Base-by-base conservation (phyloP, 2,113 vertebrate genomes). In the Thymallus thymallus region DNA sequence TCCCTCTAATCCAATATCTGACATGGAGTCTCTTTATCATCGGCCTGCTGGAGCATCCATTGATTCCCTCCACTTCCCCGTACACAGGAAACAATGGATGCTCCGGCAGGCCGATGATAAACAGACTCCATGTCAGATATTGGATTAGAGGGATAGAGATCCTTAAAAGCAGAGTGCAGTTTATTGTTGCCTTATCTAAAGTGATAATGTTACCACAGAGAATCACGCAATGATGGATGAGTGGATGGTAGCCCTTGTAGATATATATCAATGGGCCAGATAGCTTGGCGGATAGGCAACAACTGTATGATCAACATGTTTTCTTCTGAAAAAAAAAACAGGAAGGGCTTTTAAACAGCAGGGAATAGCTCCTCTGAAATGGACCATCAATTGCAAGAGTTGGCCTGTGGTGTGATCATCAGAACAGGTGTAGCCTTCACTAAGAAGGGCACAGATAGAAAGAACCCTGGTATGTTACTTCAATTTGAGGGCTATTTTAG, bases 171-270 rank as follows among this genome's bases (percentile, higher is more conserved):
- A 67, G 90, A 84, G 86, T 71, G 55, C 84, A 87, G 82, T 91
- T 91, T 89, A 91, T 88, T 88, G 90, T 86, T 86, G 87, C 85
- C 89, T 91, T 90, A 90, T 92, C 90, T 87, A 84, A 89, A 92
- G 91, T 66, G 85, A 92, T 92, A 89, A 92, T 90, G 88, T 91
- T 90, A 89, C 86, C 77, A 83, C 73, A 83, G 85, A 90, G 85
- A 90, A 86, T 41, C 35, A 74, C 79, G 82, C 35, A 90, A 89
- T 90, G 88, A 92, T 65, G 46, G 84, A 85, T 86, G 82, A 90
- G 87, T 87, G 84, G 80, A 88, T 76, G 51, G 76, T 41, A 51
- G 68, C 66, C 81, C 79, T 88, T 82, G 88, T 85, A 86, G 75
- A 86, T 78, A 69, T 78, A 69, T 68, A 74, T 77, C 74, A 82